A percentile compares a stretch with the other conserved stretches of the same genome.
Evolutionary conservation across 2,888 invertebrate genomes (phyloP).

Genomic region (Boloria euphrosyne): DNA sequence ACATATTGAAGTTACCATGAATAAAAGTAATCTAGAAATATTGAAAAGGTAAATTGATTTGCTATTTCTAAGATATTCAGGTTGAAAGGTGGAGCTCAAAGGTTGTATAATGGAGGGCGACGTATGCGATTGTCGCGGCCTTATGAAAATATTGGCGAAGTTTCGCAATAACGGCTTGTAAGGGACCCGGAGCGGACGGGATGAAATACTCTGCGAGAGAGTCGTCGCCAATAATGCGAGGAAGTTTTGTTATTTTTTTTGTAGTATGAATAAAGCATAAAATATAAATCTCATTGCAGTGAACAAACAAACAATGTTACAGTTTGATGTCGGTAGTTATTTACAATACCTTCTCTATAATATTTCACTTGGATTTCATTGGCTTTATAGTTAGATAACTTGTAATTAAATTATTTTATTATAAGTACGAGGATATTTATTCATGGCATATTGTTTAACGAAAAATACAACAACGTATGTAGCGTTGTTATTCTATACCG

Average conservation of each 20-base stretch:
- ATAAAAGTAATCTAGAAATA: background rate
- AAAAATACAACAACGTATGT: no score
- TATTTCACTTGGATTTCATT: no score
- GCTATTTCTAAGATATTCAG: background rate
- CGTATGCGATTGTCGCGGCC: constrained; percentile 23
- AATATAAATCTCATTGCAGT: no score
- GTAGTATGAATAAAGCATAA: background rate
- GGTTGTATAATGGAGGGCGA: constrained; percentile 13
- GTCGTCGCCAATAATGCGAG: background rate
- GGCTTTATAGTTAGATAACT: no score
- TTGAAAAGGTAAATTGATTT: background rate
- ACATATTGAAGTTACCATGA: no score
- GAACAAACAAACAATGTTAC: no score
- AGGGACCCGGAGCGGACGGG: constrained; percentile 8
- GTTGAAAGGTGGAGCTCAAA: constrained; percentile 6
- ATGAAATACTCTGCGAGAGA: constrained; percentile 9
- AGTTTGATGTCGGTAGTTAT: no score
- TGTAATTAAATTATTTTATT: no score
- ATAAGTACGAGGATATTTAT: no score
- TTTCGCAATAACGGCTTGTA: constrained; percentile 22
- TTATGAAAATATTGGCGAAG: constrained; percentile 27
- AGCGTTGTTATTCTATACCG: no score
- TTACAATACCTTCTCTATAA: no score
- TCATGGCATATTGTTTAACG: no score
- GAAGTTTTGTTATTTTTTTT: constrained; percentile 6